Conservation (phyloP, 2,797 vertebrate species). For the Argentina silus region DNA sequence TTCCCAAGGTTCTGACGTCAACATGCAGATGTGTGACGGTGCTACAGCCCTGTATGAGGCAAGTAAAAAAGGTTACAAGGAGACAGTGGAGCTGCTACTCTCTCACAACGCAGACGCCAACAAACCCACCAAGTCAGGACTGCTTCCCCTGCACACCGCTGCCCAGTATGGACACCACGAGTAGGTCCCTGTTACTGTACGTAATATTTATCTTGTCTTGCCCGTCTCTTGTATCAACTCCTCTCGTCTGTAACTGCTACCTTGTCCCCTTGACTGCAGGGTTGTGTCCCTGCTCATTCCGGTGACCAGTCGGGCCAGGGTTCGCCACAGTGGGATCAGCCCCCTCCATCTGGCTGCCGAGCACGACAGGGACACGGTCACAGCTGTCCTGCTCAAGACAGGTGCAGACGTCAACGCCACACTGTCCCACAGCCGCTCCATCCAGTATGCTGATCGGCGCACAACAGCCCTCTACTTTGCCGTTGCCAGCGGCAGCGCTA, state of each 20-base stretch:
- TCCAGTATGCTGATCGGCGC: constrained; percentile 85
- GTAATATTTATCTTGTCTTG: background rate
- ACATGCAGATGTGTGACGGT: constrained; percentile 85
- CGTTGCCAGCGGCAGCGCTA: constrained; percentile 80
- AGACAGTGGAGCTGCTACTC: constrained; percentile 83
- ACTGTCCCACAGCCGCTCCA: constrained; percentile 81
- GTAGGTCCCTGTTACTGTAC: constrained; percentile 73
- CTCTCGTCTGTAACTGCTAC: background rate
- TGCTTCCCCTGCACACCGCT: constrained; percentile 91
- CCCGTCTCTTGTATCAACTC: background rate
- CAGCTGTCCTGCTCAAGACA: constrained; percentile 86
- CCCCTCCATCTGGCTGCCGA: constrained; percentile 94
- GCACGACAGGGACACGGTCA: constrained; percentile 80
- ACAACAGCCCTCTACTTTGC: constrained; percentile 88
- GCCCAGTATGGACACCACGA: constrained; percentile 86
- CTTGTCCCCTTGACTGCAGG: constrained; percentile 66
- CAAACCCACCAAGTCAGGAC: constrained; percentile 83
- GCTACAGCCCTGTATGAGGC: constrained; percentile 90
- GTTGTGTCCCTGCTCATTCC: constrained; percentile 90
- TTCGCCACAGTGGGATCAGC: constrained; percentile 89
- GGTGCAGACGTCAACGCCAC: constrained; percentile 88
- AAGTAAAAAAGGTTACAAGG: constrained; percentile 84
- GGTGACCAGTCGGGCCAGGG: constrained; percentile 85
- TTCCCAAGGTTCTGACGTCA: constrained; percentile 86
- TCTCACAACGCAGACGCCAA: constrained; percentile 90